phyloP scores from a whole-genome alignment of 2,113 vertebrate species.

The Vulpes lagopus region DNA sequence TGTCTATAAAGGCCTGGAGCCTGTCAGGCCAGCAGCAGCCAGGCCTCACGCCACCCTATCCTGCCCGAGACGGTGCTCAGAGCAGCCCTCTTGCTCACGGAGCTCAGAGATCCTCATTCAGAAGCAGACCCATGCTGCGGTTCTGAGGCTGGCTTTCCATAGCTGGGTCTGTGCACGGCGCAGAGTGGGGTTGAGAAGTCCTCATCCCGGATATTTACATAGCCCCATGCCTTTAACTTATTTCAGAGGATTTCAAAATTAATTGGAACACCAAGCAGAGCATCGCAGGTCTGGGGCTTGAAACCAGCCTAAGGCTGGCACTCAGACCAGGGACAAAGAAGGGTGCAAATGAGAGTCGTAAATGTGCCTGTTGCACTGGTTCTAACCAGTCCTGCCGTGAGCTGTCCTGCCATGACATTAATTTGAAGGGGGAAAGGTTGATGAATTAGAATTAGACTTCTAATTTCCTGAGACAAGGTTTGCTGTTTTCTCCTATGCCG shows the following conservation, averaged over 20 bases:
- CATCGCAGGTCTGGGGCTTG: neutral
- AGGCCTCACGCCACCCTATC: rapidly evolving
- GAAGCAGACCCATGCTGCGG: neutral
- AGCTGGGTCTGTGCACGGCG: rapidly evolving
- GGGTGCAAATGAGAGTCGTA: neutral
- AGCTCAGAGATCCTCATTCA: neutral
- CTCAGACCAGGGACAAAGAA: neutral
- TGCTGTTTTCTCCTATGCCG: neutral
- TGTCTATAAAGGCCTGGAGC: neutral
- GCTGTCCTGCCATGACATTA: neutral
- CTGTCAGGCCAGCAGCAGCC: neutral
- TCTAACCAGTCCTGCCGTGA: neutral
- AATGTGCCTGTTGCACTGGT: neutral
- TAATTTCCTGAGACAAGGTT: neutral
- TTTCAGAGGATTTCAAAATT: neutral
- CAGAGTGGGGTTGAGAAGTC: neutral
- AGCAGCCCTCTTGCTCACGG: neutral
- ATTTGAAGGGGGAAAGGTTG: neutral
- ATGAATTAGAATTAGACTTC: neutral
- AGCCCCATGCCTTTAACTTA: neutral
- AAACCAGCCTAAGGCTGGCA: neutral
- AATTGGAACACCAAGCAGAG: neutral
- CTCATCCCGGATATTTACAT: neutral
- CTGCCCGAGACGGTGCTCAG: rapidly evolving
- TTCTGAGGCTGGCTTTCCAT: neutral